Evolutionary conservation across 2,113 vertebrate genomes (phyloP), one percentile per base, ranked within the genome.

Genomic region (Mohoua ochrocephala): DNA sequence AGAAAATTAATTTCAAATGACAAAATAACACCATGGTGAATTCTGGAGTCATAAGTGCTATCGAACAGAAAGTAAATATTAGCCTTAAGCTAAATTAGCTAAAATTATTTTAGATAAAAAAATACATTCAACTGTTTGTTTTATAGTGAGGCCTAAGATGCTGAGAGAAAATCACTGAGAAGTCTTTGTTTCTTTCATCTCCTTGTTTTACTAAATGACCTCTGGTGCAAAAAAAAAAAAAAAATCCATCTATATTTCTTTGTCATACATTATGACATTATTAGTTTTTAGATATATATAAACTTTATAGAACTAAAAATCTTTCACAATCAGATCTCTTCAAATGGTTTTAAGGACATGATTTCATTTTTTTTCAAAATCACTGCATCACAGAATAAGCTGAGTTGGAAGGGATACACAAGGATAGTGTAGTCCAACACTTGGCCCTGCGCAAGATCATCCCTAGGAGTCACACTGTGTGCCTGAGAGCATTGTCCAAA

Each of bases 361-460:
- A 7, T 65, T 68, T 80, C 0, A 19, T 23, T 61, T 80, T 42
- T 71, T 53, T 42, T 12, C 15, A 18, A 37, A 68, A 68, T 31
- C 21, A 22, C 22, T 18, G 18, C 18, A 44, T 44, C 17, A 44
- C 7, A 44, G 44, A 52, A 59, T 31, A 52, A 68, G 2, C 27
- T 60, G 37, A 52, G 17, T 59, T 77, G 31, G 27, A 86, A 42
- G 14, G 13, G 4, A 3, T 26, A 18, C 13, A 15, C 9, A 27
- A 42, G 14, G 21, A 15, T 31, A 0, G 0, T 19, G 7, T 9
- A 64, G 50, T n/a, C 28, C 27, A 64, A 13, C 11, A 27, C 9
- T 22, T 33, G 18, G 6, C 44, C 21, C 21, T 59, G 31, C 17
- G 8, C 9, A 15, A 23, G 21, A 27, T 18, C 11, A 33, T 18